phyloP scores from a whole-genome alignment of 2,888 invertebrate genomes.

The Parnassius orleans region DNA sequence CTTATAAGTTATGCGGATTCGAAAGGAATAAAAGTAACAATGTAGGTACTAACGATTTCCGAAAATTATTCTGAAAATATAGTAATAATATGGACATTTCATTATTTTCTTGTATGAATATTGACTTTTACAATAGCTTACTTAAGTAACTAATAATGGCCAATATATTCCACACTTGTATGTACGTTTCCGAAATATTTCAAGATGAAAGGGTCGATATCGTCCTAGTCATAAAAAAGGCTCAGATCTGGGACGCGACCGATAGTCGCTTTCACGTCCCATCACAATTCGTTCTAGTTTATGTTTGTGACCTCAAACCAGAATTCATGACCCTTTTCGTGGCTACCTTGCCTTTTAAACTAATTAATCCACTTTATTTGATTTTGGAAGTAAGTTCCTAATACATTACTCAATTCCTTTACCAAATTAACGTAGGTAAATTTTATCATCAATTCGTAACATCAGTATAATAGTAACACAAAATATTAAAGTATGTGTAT shows the following conservation, averaged over 20 bases:
- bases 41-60: neutral
- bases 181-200: constrained; percentile 66
- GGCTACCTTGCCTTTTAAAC: constrained; percentile 49
- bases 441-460: too few relatives aligned
- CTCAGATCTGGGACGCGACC: constrained; percentile 64
- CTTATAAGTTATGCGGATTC: too few relatives aligned
- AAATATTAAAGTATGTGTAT: too few relatives aligned
- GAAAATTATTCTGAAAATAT: neutral
- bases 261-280: constrained; percentile 49
- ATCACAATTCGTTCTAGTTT: constrained; percentile 68
- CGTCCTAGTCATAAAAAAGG: constrained; percentile 72
- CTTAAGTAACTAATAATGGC: constrained; percentile 19
- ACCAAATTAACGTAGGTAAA: too few relatives aligned
- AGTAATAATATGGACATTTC: too few relatives aligned
- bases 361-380: constrained; percentile 42
- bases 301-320: constrained; percentile 65
- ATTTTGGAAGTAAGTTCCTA: constrained; percentile 28
- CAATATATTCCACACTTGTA: constrained; percentile 50
- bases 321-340: constrained; percentile 58
- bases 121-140: too few relatives aligned
- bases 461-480: too few relatives aligned
- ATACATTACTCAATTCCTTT: constrained; percentile 20
- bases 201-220: constrained; percentile 70
- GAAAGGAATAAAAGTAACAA: too few relatives aligned
- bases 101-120: too few relatives aligned